Percentiles rank a stretch among this genome's conserved stretches.
Conservation (phyloP, 2,113 vertebrate genomes). For the Arvicanthis niloticus region DNA sequence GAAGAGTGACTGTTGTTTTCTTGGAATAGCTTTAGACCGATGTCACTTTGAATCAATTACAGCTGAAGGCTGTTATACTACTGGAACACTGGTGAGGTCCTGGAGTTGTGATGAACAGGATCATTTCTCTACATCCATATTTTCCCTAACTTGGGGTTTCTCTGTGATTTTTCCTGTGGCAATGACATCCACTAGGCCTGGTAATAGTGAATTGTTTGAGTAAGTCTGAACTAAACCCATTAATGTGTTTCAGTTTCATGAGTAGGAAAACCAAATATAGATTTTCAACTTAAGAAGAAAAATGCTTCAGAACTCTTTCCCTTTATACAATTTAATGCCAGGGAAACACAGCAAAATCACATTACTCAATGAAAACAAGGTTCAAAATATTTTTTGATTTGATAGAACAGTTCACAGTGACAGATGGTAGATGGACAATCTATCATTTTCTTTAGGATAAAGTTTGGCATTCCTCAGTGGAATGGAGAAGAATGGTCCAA, state of each 20-base stretch:
- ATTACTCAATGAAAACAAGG: slow-evolving; percentile 73
- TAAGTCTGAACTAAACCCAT: slow-evolving; percentile 56
- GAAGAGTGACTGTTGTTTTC: slow-evolving; percentile 46
- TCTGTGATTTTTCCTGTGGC: slow-evolving; percentile 28
- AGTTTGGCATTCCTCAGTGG: slow-evolving; percentile 64
- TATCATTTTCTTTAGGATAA: slow-evolving; percentile 71
- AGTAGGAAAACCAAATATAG: slow-evolving; percentile 67
- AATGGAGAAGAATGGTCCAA: slow-evolving; percentile 55
- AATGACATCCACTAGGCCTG: not conserved
- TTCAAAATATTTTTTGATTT: slow-evolving; percentile 70
- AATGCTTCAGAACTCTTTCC: slow-evolving; percentile 54
- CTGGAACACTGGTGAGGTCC: slow-evolving; percentile 20
- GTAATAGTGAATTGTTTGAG: slow-evolving; percentile 65
- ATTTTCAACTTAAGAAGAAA: slow-evolving; percentile 67
- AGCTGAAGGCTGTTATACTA: slow-evolving; percentile 9
- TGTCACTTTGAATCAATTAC: slow-evolving; percentile 15
- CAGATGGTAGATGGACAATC: slow-evolving; percentile 57
- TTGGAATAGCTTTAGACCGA: slow-evolving; percentile 12
- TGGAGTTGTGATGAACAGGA: not conserved
- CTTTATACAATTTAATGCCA: slow-evolving; percentile 51
- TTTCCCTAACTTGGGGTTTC: slow-evolving; percentile 33
- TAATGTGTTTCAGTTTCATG: slow-evolving; percentile 57
- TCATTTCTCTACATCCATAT: slow-evolving; percentile 39
- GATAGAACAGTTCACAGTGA: slow-evolving; percentile 71
- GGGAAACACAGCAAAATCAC: slow-evolving; percentile 64